Percentiles rank a stretch among this genome's conserved stretches.
These are phyloP conservation scores for Poecilobothrus nobilitatus DNA, from an alignment of 2,888 invertebrate genomes.

Conservation along the genomic window DNA sequence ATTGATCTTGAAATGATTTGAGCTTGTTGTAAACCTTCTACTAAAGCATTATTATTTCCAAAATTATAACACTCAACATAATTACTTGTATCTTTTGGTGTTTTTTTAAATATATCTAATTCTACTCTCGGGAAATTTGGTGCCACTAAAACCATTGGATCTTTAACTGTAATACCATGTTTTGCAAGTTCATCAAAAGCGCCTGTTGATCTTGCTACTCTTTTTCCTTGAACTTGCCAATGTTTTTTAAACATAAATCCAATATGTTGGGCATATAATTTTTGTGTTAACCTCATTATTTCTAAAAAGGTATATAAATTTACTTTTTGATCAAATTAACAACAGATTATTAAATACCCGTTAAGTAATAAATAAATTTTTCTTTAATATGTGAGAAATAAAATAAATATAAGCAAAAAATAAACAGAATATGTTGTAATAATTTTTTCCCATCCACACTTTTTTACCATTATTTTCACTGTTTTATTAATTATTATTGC, in stretches of 20 bases:
- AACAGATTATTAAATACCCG: too few relatives aligned
- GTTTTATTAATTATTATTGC: background rate
- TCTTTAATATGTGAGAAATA: background rate
- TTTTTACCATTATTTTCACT: background rate
- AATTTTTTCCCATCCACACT: background rate
- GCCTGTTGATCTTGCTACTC: constrained; percentile 49
- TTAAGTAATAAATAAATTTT: background rate
- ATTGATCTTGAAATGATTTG: constrained; percentile 73
- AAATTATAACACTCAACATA: constrained; percentile 50
- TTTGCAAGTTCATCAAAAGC: constrained; percentile 49
- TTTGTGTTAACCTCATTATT: constrained; percentile 57
- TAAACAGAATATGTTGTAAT: background rate
- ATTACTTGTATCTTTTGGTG: constrained; percentile 11
- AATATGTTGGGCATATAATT: constrained; percentile 59
- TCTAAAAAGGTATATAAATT: background rate
- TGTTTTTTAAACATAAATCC: constrained; percentile 62
- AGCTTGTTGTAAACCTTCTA: constrained; percentile 69
- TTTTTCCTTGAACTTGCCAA: constrained; percentile 62
- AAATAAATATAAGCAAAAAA: background rate
- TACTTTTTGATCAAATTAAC: too few relatives aligned
- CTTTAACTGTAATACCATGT: constrained; percentile 52
- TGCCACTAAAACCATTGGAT: constrained; percentile 53
- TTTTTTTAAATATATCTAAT: constrained; percentile 18
- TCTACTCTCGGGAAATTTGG: constrained; percentile 36
- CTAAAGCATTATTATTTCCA: constrained; percentile 53